Evolutionary conservation across 2,888 invertebrate genomes (phyloP), one percentile per base, ranked within the genome.

Genomic region (Diaprepes abbreviatus): DNA sequence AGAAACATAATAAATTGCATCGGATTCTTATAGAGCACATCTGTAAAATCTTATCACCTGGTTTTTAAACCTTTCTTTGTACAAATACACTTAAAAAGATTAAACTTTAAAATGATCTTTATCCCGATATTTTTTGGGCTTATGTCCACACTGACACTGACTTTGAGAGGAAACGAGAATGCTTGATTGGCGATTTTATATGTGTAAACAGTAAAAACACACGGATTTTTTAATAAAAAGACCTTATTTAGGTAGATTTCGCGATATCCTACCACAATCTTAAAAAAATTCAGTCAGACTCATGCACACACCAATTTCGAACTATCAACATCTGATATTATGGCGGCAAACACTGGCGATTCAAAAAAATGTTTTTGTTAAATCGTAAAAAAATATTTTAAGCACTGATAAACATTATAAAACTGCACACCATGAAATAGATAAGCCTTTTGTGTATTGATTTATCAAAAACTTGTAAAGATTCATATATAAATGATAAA

Each of bases 1-100:
- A 81, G 78, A 75, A 79, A 65, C 81, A 81, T 80, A 77, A 77
- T 79, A 79, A 73, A 75, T 66, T 71, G 72, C 73, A 75, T 72
- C 62, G 62, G 70, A 71, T 64, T 70, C 66, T 67, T 70, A 71
- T 66, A 68, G 73, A 71, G 66, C 72, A 73, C 72, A 75, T 74
- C 50, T 64, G 73, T 40, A 54, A 24, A 33, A 7, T 28, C 45
- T 48, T 57, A 66, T 33, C 16, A 58, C 19, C 45, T 12, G 48
- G 65, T 67, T 59, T 70, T 62, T 65, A 66, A 63, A 74, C 67
- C 66, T 64, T 71, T 70, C 54, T 64, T 66, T 58, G 50, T 9
- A 58, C 21, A 64, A 62, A 62, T 38, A 36, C 33, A 62, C 36
- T 28, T 2, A 9, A 36, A 50, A 52, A 24, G 40, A 33, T 62